Evolutionary conservation across 2,113 vertebrate genomes (phyloP), one percentile per base, ranked within the genome.

Genomic region (Mola mola): DNA sequence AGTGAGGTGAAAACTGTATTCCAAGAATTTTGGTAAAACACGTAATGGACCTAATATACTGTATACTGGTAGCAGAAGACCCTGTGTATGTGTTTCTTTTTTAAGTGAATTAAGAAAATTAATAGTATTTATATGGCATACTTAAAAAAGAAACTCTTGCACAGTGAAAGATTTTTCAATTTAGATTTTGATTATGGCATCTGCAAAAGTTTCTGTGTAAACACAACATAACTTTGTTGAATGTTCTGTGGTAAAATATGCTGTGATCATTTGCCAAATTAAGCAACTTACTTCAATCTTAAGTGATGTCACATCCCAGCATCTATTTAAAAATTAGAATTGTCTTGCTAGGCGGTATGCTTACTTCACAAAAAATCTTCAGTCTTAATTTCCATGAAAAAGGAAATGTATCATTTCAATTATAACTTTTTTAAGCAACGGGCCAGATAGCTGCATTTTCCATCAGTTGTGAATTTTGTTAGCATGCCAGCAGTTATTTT

Each of bases 401-500:
- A 8, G 7, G 29, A 21, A 19, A 55, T 26, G 51, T 44, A 11
- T 21, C 7, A 61, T 60, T 61, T 17, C 11, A 2, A 57, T 55
- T 50, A 62, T 4, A 57, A 44, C 8, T 49, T 69, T 49, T 51
- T 24, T 8, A 46, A 42, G 52, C 5, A 11, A 42, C 8, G 5
- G 46, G 15, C 61, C 24, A 56, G 55, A 60, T 28, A 51, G 37
- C 16, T 20, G 33, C 22, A 15, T 15, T 48, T 63, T 42, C 25
- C n/a, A 41, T 65, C 19, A 2, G 22, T 53, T 68, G 57, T 56
- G 50, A 62, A 40, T 55, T 64, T 41, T 31, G 29, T 37, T 31
- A 51, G 29, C 15, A 57, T 48, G 46, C 61, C 59, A 72, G 57
- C 37, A 61, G 21, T 49, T 31, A 50, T 72, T 60, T 77, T 78